phyloP scores from a whole-genome alignment of 2,113 vertebrate genomes.

The Sylvietta virens region DNA sequence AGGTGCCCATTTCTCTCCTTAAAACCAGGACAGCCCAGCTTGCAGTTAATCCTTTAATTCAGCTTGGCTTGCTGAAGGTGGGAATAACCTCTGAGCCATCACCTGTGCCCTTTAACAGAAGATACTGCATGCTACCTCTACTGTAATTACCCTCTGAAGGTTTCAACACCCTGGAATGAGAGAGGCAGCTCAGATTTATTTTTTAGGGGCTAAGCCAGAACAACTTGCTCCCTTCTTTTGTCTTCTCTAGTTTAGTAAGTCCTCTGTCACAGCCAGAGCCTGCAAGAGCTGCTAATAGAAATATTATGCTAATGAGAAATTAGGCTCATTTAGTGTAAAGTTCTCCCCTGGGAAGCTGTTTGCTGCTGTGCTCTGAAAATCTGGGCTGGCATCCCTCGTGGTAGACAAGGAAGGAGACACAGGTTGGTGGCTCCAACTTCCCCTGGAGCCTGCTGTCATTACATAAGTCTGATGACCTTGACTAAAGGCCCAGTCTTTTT shows the following conservation, averaged over 20 bases:
- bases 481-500: neutral
- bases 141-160: neutral
- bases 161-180: neutral
- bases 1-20: neutral
- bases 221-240: neutral
- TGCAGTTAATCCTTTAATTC: neutral
- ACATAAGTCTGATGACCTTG: neutral
- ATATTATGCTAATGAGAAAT: neutral
- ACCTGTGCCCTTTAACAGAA: neutral
- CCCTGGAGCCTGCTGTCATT: neutral
- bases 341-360: neutral
- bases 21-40: neutral
- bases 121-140: fast-evolving
- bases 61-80: neutral
- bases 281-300: neutral
- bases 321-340: neutral
- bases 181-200: neutral
- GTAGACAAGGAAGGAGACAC: neutral
- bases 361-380: neutral
- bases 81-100: neutral
- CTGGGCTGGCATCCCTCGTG: neutral
- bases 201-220: neutral
- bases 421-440: neutral
- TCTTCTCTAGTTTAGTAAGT: neutral
- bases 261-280: neutral